Base-by-base conservation (phyloP, 2,888 invertebrate species). In the Eilema griseolum region DNA sequence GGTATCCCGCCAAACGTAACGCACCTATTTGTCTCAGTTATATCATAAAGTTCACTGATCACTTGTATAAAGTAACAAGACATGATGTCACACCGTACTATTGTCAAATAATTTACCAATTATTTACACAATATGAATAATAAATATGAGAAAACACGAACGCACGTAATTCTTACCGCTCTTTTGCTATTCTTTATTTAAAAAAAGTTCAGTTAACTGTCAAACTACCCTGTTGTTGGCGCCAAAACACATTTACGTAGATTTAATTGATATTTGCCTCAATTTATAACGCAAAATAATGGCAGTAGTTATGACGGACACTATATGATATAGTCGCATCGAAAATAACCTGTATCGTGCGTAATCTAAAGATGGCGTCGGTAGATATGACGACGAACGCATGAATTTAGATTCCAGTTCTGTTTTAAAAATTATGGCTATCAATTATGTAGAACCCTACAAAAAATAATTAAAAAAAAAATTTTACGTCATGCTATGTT, bases 341-440 rank as follows among this genome's bases (percentile, higher is more conserved):
- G 23, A 72, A 81, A 80, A 81, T 81, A 82, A 75, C 74, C 70
- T 61, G 76, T 52, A 67, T 69, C 73, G 76, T 46, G 63, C 31
- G 26, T 41, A 31, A 69, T 76, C 78, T 82, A 76, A 80, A 81
- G 75, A 78, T 72, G 64, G 57, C 73, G 80, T 70, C 76, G 74
- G 56, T 33, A 33, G 11, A 46, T 62, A 72, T 74, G 71, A 75
- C 82, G 77, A 70, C 67, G 67, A 62, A 75, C 69, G 70, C 26
- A 64, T 62, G 57, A n/a, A 74, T 74, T 74, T 72, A 71, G 61
- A 73, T 61, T 56, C 3, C 20, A 64, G 66, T 65, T 70, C 20
- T 20, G 16, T 59, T 24, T 52, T n/a, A 52, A 57, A 62, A 62
- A 41, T 20, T n/a, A 65, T 52, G 52, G 52, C 56, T 56, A 52